Evolutionary conservation across 2,888 invertebrate species (phyloP).

Genomic region (Dasypogon diadema): DNA sequence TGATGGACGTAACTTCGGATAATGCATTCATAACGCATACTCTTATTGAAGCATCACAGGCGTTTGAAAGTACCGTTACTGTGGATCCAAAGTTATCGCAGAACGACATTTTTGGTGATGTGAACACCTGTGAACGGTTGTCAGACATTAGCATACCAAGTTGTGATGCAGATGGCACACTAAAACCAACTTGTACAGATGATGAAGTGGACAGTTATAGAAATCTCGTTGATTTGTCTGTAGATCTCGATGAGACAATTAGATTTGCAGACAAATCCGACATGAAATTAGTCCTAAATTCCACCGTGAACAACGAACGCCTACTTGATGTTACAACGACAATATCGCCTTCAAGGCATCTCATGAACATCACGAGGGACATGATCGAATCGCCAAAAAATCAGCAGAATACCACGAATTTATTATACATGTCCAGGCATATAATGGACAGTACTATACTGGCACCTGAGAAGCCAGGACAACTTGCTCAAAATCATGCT

Average conservation of each 20-base stretch:
- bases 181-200: background rate
- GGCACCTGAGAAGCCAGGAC: background rate
- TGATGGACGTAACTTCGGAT: background rate
- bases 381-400: slow-evolving; percentile 59
- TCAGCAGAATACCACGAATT: slow-evolving; percentile 60
- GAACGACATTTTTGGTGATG: slow-evolving; percentile 36
- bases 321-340: slow-evolving; percentile 62
- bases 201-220: slow-evolving; percentile 45
- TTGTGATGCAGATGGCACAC: slow-evolving; percentile 22
- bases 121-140: slow-evolving; percentile 12
- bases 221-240: background rate
- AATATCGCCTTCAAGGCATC: slow-evolving; percentile 60
- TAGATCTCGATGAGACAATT: slow-evolving; percentile 59
- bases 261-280: slow-evolving; percentile 61
- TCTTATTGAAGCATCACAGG: slow-evolving; percentile 23
- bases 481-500: background rate
- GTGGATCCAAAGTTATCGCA: slow-evolving; percentile 11
- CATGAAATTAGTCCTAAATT: slow-evolving; percentile 65
- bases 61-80: slow-evolving; percentile 20
- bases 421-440: slow-evolving; percentile 63
- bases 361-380: slow-evolving; percentile 64
- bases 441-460: slow-evolving; percentile 21
- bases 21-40: slow-evolving; percentile 45
- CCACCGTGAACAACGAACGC: slow-evolving; percentile 64
- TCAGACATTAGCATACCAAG: slow-evolving; percentile 46